These are phyloP conservation scores for Macrophya alboannulata DNA, from an alignment of 2,888 invertebrate genomes.

Conservation along the genomic window DNA sequence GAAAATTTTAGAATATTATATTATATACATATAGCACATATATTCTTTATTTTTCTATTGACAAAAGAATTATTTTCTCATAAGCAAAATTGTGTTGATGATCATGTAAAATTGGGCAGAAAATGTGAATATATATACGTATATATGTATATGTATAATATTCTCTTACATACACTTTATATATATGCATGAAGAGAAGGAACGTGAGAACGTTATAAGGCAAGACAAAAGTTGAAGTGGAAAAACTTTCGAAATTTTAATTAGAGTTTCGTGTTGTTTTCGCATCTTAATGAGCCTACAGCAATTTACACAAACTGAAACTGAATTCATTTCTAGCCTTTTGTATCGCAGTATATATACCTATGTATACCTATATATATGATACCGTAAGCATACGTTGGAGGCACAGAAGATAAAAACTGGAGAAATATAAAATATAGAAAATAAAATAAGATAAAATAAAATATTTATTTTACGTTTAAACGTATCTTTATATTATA, in stretches of 20 bases:
- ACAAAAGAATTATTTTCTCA: constrained; percentile 21
- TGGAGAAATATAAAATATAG: not conserved
- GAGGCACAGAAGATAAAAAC: not conserved
- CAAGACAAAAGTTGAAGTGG: constrained; percentile 25
- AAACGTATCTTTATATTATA: constrained; percentile 2
- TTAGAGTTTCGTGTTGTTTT: constrained; percentile 40
- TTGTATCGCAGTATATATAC: not conserved
- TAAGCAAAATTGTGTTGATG: not conserved
- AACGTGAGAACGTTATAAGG: constrained; percentile 36
- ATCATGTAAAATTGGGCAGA: constrained; percentile 5
- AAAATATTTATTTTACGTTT: constrained; percentile 11
- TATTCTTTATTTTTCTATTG: constrained; percentile 22
- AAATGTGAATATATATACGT: not conserved
- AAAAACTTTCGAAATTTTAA: constrained; percentile 50
- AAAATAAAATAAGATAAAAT: not conserved
- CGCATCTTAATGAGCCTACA: constrained; percentile 14
- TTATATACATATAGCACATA: too few species aligned
- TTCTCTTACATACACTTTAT: not conserved
- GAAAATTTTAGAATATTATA: not conserved
- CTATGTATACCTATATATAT: not conserved
- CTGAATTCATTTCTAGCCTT: not conserved
- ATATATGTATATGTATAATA: not conserved
- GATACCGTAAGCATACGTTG: too few species aligned
- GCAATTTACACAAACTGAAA: not conserved
- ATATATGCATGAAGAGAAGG: not conserved